Base-by-base conservation (phyloP, 64 coral and sea anemone genomes). In the Anthopleura sola region DNA sequence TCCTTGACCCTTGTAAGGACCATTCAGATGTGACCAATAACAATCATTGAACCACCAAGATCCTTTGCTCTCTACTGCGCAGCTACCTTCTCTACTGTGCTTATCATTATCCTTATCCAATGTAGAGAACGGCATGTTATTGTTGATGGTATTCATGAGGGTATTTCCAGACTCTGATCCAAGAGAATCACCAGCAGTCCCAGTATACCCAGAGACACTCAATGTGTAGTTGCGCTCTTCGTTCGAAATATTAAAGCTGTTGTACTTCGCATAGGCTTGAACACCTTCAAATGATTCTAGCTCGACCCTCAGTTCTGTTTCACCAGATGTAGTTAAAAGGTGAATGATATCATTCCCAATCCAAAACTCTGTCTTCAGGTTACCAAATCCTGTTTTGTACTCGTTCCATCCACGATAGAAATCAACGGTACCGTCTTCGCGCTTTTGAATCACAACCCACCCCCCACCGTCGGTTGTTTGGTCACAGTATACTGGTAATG, bases 311-410 rank as follows among this genome's bases (percentile, higher is more conserved):
- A 87, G 57, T 19, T 85, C 33, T 12, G 26, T 91, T 55, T 24
- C 44, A 5, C 26, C 29, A 0, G 83, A 55, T 1, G 56, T 23
- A 18, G 90, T 80, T 37, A 74, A n/a, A 20, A 66, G 39, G 57
- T 91, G 84, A 36, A 91, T 81, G 40, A 55, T 29, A 46, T 91
- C 84, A 36, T 91, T 91, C 2, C 84, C 90, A 23, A 91, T 77
- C 90, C 90, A 91, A 39, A 91, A 91, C 37, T 91, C 90, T 20
- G 5, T 40, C 5, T 15, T 31, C 9, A 86, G 36, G 29, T 81
- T n/a, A 18, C 90, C 84, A 55, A 91, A 91, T 26, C 90, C 90
- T 3, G 9, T 62, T 66, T 81, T 64, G 37, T 91, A 91, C 12
- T 75, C 75, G 6, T 21, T 0, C 90, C 90, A 91, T 47, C 19